These are phyloP conservation scores for Sitophilus oryzae DNA, from an alignment of 1,140 invertebrate species.

Conservation along the genomic window DNA sequence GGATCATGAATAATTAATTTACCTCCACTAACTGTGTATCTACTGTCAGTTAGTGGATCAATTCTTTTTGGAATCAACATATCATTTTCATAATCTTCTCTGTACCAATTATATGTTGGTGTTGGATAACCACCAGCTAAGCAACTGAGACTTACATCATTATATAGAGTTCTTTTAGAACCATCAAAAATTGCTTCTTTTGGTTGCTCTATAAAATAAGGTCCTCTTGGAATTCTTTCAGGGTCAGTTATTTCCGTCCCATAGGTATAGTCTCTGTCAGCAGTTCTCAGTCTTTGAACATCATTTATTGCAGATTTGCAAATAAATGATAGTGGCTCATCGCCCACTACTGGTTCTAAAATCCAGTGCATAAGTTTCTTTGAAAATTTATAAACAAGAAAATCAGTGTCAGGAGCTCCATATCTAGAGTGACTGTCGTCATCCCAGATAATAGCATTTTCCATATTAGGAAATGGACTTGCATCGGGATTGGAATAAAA, in stretches of 20 bases:
- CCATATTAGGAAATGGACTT: slow-evolving; percentile 66
- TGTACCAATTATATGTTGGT: slow-evolving; percentile 87
- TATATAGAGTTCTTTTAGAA: slow-evolving; percentile 60
- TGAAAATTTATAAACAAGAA: slow-evolving; percentile 62
- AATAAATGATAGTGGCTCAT: slow-evolving; percentile 73
- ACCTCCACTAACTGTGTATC: slow-evolving; percentile 86
- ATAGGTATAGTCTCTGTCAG: slow-evolving; percentile 78
- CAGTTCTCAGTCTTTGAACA: slow-evolving; percentile 59
- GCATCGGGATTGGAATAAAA: slow-evolving; percentile 83
- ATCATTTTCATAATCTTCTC: slow-evolving; percentile 80
- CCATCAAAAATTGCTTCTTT: slow-evolving; percentile 76
- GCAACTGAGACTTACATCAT: slow-evolving; percentile 73
- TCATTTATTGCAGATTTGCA: slow-evolving; percentile 73
- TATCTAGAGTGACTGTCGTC: slow-evolving; percentile 41
- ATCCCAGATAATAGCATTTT: slow-evolving; percentile 66
- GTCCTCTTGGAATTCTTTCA: slow-evolving; percentile 74
- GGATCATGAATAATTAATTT: slow-evolving; percentile 84
- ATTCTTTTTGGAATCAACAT: slow-evolving; percentile 62
- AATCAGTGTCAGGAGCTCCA: slow-evolving; percentile 48
- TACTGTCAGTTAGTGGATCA: slow-evolving; percentile 65
- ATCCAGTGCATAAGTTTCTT: slow-evolving; percentile 73
- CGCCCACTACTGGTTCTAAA: slow-evolving; percentile 70
- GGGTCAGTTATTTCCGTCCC: slow-evolving; percentile 69
- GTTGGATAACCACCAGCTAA: slow-evolving; percentile 84
- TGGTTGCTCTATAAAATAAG: slow-evolving; percentile 83